Base-by-base conservation (phyloP, 2,113 vertebrate genomes). In the Tachysurus vachellii region DNA sequence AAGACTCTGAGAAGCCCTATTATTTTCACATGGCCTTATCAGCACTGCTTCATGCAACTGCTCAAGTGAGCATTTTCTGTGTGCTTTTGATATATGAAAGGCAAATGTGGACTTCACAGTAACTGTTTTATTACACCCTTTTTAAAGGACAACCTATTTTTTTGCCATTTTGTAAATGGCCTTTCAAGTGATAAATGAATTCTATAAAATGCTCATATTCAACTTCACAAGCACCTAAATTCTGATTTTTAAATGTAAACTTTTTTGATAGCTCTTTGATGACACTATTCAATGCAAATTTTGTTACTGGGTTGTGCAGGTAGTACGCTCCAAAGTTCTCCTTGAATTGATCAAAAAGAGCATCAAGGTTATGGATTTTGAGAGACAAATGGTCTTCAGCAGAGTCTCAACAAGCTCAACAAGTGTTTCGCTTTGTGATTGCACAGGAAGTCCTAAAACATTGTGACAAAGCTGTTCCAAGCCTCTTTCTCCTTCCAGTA, bases 31-130 rank as follows among this genome's bases (percentile, higher is more conserved):
- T 73, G 1, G 4, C 5, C 11, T 73, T 70, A 16, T 17, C 23
- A 50, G 19, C 28, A 53, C 61, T 1, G 17, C 11, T 21, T 70
- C 82, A 28, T 56, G 14, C 17, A 56, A 0, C 54, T 84, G n/a
- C 21, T 57, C 82, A 71, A 36, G 12, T 84, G 82, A 71, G 47
- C 17, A 56, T n/a, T 61, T 31, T 54, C 50, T 84, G 50, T 84
- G 66, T 68, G 26, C 6, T 71, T 28, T 84, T 1, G 82, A 84
- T 8, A 73, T 12, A 56, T 57, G 82, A 73, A 50, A 73, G 10
- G 16, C 28, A 84, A 71, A 83, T 73, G 50, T 84, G 17, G 66
- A 71, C 50, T 73, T 73, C 31, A 84, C 82, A 42, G 9, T 31
- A 44, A 71, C 71, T 56, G 44, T 73, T 57, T 84, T 56, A 8